Base-by-base conservation (phyloP, 2,113 vertebrate genomes). In the Paramisgurnus dabryanus region DNA sequence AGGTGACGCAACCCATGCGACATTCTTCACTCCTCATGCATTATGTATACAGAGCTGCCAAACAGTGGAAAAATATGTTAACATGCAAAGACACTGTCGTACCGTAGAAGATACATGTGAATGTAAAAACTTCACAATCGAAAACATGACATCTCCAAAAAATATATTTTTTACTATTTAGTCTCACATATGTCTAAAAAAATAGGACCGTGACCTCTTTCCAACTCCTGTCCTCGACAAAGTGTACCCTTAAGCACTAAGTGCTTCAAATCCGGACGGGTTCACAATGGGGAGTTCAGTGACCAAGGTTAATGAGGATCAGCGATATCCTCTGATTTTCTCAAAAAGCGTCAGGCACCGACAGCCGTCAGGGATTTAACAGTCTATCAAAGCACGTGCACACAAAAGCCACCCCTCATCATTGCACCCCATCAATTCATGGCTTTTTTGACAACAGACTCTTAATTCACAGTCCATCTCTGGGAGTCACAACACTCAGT, bases 221-320 rank as follows among this genome's bases (percentile, higher is more conserved):
- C 41, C 18, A 47, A 27, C 18, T 13, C 49, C 43, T 61, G 7
- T 49, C 43, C 63, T 39, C 5, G 7, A 64, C 43, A 34, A 41
- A 49, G 10, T 75, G 45, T 13, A 47, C 58, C 73, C 73, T 34
- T 11, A 75, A 75, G 73, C 58, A 7, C 60, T 39, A 64, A 64
- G 43, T 75, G 43, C 43, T 75, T 22, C 58, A 64, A 75, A 75
- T 75, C 43, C 60, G 13, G 13, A 47, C 43, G 34, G 50, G 50
- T 53, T 57, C 40, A 71, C 50, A 64, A 64, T 75, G 5, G 73
- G 22, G 22, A 75, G 63, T 60, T 34, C 43, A 39, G 12, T 64
- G 73, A 75, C 41, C 73, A 64, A 75, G 73, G 73, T 75, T 75
- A 75, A 75, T 75, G 73, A 39, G 73, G 43, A 50, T 75, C 43